These are phyloP conservation scores for Melitaea cinxia DNA, from an alignment of 1,140 invertebrate genomes.

Conservation along the genomic window DNA sequence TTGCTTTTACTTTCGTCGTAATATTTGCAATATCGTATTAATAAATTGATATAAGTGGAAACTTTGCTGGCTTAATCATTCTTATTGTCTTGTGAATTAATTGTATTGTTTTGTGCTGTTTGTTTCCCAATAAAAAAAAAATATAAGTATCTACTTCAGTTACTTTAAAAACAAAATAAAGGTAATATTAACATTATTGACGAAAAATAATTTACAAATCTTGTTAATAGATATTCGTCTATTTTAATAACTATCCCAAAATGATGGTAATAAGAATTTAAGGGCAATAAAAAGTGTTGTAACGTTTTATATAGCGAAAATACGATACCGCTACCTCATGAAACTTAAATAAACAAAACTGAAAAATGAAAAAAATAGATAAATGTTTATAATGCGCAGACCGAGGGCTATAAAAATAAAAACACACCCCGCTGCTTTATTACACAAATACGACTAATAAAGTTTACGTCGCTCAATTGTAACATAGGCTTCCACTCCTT, in stretches of 20 bases:
- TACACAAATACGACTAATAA: slow-evolving; percentile 66
- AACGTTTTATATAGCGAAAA: slow-evolving; percentile 23
- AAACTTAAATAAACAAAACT: slow-evolving; percentile 27
- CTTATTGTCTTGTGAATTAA: too few relatives aligned
- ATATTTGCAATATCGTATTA: too few relatives aligned
- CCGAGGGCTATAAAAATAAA: slow-evolving; percentile 50
- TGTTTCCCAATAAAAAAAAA: too few relatives aligned
- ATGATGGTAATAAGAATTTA: slow-evolving; percentile 24
- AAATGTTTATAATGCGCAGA: slow-evolving; percentile 38
- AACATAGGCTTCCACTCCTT: slow-evolving; percentile 42
- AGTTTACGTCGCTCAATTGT: slow-evolving; percentile 51
- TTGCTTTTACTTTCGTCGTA: too few relatives aligned
- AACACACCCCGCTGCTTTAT: slow-evolving; percentile 58
- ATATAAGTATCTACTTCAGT: too few relatives aligned
- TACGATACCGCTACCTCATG: slow-evolving; percentile 23
- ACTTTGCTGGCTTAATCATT: too few relatives aligned
- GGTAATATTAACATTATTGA: too few relatives aligned
- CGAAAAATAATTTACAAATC: too few relatives aligned
- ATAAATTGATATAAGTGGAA: too few relatives aligned
- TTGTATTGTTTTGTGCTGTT: too few relatives aligned
- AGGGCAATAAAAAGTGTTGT: slow-evolving; percentile 30
- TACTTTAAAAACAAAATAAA: too few relatives aligned
- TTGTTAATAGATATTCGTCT: not conserved
- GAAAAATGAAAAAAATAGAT: slow-evolving; percentile 38
- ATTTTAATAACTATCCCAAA: slow-evolving; percentile 17